These are phyloP conservation scores for Mola mola DNA, from an alignment of 2,113 vertebrate species.

Conservation along the genomic window DNA sequence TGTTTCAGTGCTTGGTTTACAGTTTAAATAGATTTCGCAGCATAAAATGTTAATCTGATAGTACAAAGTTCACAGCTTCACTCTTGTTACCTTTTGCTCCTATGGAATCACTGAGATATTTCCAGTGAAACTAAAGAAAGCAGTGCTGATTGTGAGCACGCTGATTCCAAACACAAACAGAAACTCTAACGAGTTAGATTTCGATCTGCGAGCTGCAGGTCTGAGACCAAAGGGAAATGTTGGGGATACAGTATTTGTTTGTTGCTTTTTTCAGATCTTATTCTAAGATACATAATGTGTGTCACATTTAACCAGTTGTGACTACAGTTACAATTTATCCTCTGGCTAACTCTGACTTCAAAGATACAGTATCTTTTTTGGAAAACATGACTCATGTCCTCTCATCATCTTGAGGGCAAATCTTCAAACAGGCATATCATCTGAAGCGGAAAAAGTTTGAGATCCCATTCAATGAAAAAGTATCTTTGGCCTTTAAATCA, in stretches of 20 bases:
- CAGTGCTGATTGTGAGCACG: not conserved
- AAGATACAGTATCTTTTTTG: slow-evolving; percentile 58
- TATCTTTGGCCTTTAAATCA: slow-evolving; percentile 19
- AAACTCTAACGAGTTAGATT: slow-evolving; percentile 58
- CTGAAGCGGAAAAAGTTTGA: slow-evolving; percentile 26
- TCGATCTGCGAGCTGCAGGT: slow-evolving; percentile 51
- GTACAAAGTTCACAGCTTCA: slow-evolving; percentile 13
- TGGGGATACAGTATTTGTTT: slow-evolving; percentile 49
- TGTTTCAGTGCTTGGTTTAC: not conserved
- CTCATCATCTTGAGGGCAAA: slow-evolving; percentile 6
- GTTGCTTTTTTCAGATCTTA: slow-evolving; percentile 47
- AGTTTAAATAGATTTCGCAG: not conserved
- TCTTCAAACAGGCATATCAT: slow-evolving; percentile 25
- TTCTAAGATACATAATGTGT: slow-evolving; percentile 32
- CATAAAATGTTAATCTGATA: slow-evolving; percentile 19
- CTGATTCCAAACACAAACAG: slow-evolving; percentile 51
- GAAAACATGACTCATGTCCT: slow-evolving; percentile 60
- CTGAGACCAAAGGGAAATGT: slow-evolving; percentile 46
- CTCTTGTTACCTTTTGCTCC: slow-evolving; percentile 31
- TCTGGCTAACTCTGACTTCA: slow-evolving; percentile 53
- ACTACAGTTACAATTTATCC: slow-evolving; percentile 23
- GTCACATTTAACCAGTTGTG: too few relatives aligned
- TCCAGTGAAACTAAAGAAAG: slow-evolving; percentile 44
- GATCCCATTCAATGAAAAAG: too few relatives aligned
- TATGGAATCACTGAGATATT: slow-evolving; percentile 13